Conservation (phyloP, 2,888 invertebrate species). For the Hirtodrosophila trivittata region DNA sequence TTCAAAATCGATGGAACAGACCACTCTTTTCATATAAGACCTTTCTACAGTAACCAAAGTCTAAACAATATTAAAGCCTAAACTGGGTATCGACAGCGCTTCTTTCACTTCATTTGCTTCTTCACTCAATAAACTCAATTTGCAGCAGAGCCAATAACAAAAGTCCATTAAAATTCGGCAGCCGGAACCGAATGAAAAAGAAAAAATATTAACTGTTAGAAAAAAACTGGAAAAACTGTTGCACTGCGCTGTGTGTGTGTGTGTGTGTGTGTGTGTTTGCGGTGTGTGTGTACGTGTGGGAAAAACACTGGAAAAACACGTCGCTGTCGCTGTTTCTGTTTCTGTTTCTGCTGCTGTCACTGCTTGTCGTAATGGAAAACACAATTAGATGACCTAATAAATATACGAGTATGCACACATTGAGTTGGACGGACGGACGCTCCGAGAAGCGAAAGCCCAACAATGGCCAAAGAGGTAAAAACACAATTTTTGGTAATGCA, state of each 20-base stretch:
- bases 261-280: slow-evolving; percentile 28
- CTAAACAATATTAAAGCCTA: too few relatives aligned
- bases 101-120: slow-evolving; percentile 20
- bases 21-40: too few relatives aligned
- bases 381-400: slow-evolving; percentile 81
- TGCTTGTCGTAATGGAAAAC: slow-evolving; percentile 72
- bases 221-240: slow-evolving; percentile 36
- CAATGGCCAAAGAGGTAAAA: slow-evolving; percentile 44
- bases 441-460: slow-evolving; percentile 40
- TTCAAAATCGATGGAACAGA: too few relatives aligned
- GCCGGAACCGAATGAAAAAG: slow-evolving; percentile 49
- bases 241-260: slow-evolving; percentile 14
- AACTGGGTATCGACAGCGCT: slow-evolving; percentile 6
- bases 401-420: slow-evolving; percentile 64
- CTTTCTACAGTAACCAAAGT: too few relatives aligned
- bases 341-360: slow-evolving; percentile 33
- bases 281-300: slow-evolving; percentile 58
- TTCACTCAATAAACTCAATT: slow-evolving; percentile 26
- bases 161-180: slow-evolving; percentile 58
- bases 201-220: slow-evolving; percentile 24
- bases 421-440: slow-evolving; percentile 15
- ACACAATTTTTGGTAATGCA: slow-evolving; percentile 64
- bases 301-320: slow-evolving; percentile 70
- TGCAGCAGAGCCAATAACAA: slow-evolving; percentile 33
- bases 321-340: slow-evolving; percentile 38